Percentiles rank a stretch among this genome's conserved stretches.
phyloP scores from a whole-genome alignment of 2,797 vertebrate genomes.

The Myotis myotis region DNA sequence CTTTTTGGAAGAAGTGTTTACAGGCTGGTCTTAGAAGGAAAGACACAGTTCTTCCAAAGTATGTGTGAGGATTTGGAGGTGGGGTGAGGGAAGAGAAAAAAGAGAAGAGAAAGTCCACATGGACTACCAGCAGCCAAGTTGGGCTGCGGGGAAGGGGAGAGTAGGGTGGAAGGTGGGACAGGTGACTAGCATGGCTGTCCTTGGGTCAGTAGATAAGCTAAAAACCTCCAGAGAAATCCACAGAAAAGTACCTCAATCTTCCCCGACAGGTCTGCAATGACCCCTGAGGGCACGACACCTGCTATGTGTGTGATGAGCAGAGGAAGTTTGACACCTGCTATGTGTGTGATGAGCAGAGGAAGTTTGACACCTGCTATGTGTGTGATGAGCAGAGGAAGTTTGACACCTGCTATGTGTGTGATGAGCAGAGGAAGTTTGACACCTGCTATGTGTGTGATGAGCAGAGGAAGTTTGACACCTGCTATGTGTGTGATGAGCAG shows the following conservation, averaged over 20 bases:
- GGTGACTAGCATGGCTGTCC: neutral
- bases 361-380: no score
- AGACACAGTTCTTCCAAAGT: neutral
- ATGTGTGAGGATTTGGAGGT: neutral
- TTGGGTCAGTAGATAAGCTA: neutral
- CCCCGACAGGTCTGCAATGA: conserved; percentile 49
- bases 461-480: no score
- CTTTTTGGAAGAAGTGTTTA: neutral
- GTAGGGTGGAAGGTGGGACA: no score
- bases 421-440: conserved; percentile 64
- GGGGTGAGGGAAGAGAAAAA: neutral
- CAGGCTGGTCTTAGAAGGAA: neutral
- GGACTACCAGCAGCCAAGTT: neutral
- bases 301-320: no score
- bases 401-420: conserved; percentile 68
- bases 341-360: conserved; percentile 66
- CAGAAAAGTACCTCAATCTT: conserved; percentile 47
- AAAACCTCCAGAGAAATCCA: conserved; percentile 29
- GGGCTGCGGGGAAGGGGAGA: no score
- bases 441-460: conserved; percentile 69
- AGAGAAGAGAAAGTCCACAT: neutral
- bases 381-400: conserved; percentile 64
- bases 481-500: no score
- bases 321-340: conserved; percentile 69
- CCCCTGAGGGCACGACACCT: neutral